Evolutionary conservation across 2,888 invertebrate genomes (phyloP).

Genomic region (Thalpophila matura): DNA sequence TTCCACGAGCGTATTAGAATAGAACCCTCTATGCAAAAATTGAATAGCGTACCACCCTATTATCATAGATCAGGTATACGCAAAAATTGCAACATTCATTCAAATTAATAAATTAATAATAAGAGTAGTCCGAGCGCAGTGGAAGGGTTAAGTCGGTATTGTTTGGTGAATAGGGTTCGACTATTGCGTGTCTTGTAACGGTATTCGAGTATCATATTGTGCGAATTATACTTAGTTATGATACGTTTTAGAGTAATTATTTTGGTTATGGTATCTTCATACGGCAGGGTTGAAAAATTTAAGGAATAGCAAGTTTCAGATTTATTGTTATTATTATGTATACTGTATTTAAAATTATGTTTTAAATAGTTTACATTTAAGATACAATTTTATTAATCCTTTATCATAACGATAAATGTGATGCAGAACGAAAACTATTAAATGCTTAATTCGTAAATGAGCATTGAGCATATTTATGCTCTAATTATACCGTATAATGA

Average conservation of each 20-base stretch:
- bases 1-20: slow-evolving; percentile 75
- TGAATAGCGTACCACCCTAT: slow-evolving; percentile 81
- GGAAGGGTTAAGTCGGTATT: slow-evolving; percentile 82
- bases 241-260: slow-evolving; percentile 40
- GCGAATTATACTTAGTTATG: slow-evolving; percentile 51
- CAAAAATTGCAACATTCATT: slow-evolving; percentile 90
- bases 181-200: slow-evolving; percentile 59
- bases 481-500: too few relatives aligned
- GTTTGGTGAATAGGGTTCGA: slow-evolving; percentile 63
- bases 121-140: slow-evolving; percentile 80
- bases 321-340: too few relatives aligned
- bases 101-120: slow-evolving; percentile 88
- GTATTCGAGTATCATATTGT: slow-evolving; percentile 57
- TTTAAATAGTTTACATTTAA: too few relatives aligned
- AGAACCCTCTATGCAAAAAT: slow-evolving; percentile 87
- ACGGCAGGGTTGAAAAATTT: not conserved
- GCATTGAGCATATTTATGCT: too few relatives aligned
- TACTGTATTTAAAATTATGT: too few relatives aligned
- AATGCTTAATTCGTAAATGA: too few relatives aligned
- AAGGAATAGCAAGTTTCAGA: too few relatives aligned
- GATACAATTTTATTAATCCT: too few relatives aligned
- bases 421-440: too few relatives aligned
- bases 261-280: not conserved
- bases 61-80: slow-evolving; percentile 87
- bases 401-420: too few relatives aligned